Conservation (phyloP, 1,140 invertebrate genomes). For the Microplitis demolitor region DNA sequence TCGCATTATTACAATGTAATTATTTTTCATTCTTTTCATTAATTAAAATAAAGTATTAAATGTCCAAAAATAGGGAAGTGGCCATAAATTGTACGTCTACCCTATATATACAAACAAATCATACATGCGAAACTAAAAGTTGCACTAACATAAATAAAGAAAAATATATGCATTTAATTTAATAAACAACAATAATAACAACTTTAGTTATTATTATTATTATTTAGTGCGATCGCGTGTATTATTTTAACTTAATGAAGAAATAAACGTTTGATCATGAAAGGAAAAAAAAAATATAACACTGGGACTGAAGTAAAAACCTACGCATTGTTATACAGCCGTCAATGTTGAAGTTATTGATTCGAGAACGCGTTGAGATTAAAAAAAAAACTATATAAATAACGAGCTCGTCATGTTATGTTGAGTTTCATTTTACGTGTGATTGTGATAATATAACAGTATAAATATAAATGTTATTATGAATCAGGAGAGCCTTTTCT, state of each 20-base stretch:
- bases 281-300: neutral
- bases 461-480: neutral
- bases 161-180: too few species aligned
- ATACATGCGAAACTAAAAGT: too few species aligned
- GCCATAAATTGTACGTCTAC: too few species aligned
- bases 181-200: too few species aligned
- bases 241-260: neutral
- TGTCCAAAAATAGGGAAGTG: too few species aligned
- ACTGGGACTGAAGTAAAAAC: slow-evolving; percentile 1
- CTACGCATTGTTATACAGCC: neutral
- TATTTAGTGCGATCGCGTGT: neutral
- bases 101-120: too few species aligned
- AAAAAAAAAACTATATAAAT: neutral
- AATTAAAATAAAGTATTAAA: too few species aligned
- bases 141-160: too few species aligned
- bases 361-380: slow-evolving; percentile 1
- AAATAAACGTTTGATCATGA: neutral
- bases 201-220: neutral
- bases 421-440: neutral
- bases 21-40: too few species aligned
- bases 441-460: neutral
- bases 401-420: neutral
- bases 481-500: neutral
- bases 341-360: slow-evolving; percentile 19
- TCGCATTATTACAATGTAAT: too few species aligned